These are phyloP conservation scores for Kuschelorhynchus macadamiae DNA, from an alignment of 2,888 invertebrate genomes.

Conservation along the genomic window DNA sequence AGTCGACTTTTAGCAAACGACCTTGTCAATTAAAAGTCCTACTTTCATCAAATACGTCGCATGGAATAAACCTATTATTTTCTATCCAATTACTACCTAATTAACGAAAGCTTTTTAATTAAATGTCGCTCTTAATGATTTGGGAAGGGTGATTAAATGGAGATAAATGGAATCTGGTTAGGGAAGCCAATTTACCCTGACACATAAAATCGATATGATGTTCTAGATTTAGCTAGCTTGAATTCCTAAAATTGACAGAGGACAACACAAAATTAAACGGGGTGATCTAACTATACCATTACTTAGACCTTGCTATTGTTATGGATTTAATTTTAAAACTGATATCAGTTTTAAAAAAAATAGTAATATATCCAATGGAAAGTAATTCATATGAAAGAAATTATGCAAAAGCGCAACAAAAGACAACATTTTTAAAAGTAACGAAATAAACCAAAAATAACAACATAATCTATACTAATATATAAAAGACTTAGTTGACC, in stretches of 20 bases:
- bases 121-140: slow-evolving; percentile 35
- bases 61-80: slow-evolving; percentile 21
- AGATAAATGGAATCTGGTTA: slow-evolving; percentile 34
- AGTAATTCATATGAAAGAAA: no score
- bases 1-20: background rate
- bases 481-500: no score
- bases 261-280: no score
- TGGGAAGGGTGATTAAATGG: slow-evolving; percentile 32
- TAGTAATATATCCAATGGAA: no score
- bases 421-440: no score
- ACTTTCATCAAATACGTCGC: slow-evolving; percentile 3
- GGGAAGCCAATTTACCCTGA: slow-evolving; percentile 11
- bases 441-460: no score
- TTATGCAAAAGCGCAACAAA: no score
- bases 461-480: no score
- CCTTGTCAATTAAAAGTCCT: background rate
- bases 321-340: no score
- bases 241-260: no score
- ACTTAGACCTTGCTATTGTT: background rate
- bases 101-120: slow-evolving; percentile 32
- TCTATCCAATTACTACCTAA: slow-evolving; percentile 27
- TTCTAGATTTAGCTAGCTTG: background rate
- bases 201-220: slow-evolving; percentile 31
- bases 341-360: no score
- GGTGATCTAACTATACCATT: background rate